A percentile compares a stretch with the other conserved stretches of the same genome.
These are phyloP conservation scores for Mamestra brassicae DNA, from an alignment of 2,888 invertebrate genomes.

Conservation along the genomic window DNA sequence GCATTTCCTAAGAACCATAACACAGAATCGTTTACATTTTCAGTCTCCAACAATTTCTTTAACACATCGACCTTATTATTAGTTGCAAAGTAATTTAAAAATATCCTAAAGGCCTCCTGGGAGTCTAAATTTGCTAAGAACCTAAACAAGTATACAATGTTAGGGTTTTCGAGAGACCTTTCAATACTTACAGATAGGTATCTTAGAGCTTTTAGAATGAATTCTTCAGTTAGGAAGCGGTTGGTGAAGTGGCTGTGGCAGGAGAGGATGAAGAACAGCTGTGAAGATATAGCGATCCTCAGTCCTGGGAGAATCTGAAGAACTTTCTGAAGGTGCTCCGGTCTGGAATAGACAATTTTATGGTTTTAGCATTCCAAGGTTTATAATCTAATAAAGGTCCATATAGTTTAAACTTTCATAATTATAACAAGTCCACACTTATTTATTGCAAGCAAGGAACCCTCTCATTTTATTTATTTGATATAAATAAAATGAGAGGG, in stretches of 20 bases:
- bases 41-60: constrained; percentile 68
- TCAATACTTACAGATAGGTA: constrained; percentile 64
- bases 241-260: constrained; percentile 77
- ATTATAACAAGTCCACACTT: no score
- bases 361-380: no score
- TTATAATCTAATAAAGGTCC: no score
- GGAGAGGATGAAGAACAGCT: constrained; percentile 79
- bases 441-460: no score
- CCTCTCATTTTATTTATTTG: no score
- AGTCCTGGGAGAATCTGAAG: constrained; percentile 65
- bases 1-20: constrained; percentile 84
- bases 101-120: constrained; percentile 59
- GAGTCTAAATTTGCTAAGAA: constrained; percentile 78
- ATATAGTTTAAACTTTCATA: no score
- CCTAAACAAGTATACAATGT: constrained; percentile 75
- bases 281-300: constrained; percentile 62
- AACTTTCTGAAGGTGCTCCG: constrained; percentile 72
- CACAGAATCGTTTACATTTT: constrained; percentile 66
- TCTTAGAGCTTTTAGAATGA: constrained; percentile 68
- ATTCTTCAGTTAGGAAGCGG: constrained; percentile 61
- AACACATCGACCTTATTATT: constrained; percentile 66
- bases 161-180: constrained; percentile 60
- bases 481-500: no score
- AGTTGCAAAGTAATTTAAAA: constrained; percentile 68
- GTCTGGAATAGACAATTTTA: constrained; percentile 69